A percentile compares a stretch with the other conserved stretches of the same genome.
phyloP scores from a whole-genome alignment of 2,797 vertebrate genomes.

The Antennarius maculatus region DNA sequence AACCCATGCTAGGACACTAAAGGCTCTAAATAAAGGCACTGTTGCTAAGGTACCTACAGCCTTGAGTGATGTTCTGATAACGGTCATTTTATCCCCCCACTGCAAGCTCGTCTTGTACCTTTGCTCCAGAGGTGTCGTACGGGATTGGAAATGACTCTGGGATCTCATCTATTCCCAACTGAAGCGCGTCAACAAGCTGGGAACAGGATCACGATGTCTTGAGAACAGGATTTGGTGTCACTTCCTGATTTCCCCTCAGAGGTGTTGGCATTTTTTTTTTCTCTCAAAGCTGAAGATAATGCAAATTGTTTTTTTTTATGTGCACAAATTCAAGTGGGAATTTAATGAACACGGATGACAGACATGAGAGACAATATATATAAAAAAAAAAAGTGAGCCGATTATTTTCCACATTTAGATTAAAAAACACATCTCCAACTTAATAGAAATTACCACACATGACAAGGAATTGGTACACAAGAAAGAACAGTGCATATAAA shows the following conservation, averaged over 20 bases:
- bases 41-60: constrained; percentile 80
- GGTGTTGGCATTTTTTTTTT: constrained; percentile 33
- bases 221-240: constrained; percentile 39
- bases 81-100: constrained; percentile 11
- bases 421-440: constrained; percentile 31
- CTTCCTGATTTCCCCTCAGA: constrained; percentile 49
- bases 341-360: constrained; percentile 53
- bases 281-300: constrained; percentile 25
- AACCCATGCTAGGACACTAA: constrained; percentile 68
- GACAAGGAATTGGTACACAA: constrained; percentile 33
- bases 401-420: constrained; percentile 23
- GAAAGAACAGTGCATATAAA: constrained; percentile 48
- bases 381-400: constrained; percentile 23
- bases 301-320: constrained; percentile 29
- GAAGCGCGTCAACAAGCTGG: constrained; percentile 35
- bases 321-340: constrained; percentile 31
- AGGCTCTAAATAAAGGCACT: constrained; percentile 76
- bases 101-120: constrained; percentile 29
- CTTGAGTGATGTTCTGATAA: constrained; percentile 44
- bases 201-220: constrained; percentile 31
- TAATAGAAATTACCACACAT: constrained; percentile 46
- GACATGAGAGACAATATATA: constrained; percentile 24
- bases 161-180: constrained; percentile 16
- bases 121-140: constrained; percentile 24
- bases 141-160: constrained; percentile 42